Percentiles rank a stretch among this genome's conserved stretches.
phyloP scores from a whole-genome alignment of 2,113 vertebrate genomes.

The Haemorhous mexicanus region DNA sequence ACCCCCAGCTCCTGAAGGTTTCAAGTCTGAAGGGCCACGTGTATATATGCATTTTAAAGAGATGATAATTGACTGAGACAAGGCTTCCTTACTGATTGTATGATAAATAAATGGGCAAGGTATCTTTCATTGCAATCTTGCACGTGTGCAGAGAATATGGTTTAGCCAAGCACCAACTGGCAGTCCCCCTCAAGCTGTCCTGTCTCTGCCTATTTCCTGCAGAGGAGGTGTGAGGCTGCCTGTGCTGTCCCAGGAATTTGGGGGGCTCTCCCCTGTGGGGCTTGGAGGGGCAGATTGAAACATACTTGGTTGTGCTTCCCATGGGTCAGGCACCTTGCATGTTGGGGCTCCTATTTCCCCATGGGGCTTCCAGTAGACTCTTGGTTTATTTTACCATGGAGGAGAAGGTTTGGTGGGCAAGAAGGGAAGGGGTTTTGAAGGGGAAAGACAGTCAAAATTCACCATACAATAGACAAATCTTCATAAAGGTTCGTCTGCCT shows the following conservation, averaged over 20 bases:
- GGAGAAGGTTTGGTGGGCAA: neutral
- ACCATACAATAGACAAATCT: conserved; percentile 63
- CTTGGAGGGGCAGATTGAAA: neutral
- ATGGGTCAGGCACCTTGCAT: neutral
- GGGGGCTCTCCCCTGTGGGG: neutral
- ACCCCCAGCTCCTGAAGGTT: conserved; percentile 59
- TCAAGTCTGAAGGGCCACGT: conserved; percentile 25
- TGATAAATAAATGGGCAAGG: conserved; percentile 30
- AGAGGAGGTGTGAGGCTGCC: neutral
- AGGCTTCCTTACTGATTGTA: conserved; percentile 48
- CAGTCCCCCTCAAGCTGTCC: neutral
- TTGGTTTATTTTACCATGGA: conserved; percentile 21
- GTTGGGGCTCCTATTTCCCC: neutral
- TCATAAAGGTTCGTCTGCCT: conserved; percentile 49
- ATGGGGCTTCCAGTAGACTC: conserved; percentile 20
- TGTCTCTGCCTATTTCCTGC: neutral
- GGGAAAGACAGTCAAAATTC: conserved; percentile 59
- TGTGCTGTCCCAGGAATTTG: neutral
- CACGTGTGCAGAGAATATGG: neutral
- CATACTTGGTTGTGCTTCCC: neutral
- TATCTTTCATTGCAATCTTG: neutral
- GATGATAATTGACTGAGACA: conserved; percentile 6
- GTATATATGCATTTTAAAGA: conserved; percentile 1
- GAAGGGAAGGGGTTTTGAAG: neutral
- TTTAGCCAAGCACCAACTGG: neutral